Evolutionary conservation across 2,797 vertebrate genomes (phyloP).

Genomic region (Nannoperca australis): DNA sequence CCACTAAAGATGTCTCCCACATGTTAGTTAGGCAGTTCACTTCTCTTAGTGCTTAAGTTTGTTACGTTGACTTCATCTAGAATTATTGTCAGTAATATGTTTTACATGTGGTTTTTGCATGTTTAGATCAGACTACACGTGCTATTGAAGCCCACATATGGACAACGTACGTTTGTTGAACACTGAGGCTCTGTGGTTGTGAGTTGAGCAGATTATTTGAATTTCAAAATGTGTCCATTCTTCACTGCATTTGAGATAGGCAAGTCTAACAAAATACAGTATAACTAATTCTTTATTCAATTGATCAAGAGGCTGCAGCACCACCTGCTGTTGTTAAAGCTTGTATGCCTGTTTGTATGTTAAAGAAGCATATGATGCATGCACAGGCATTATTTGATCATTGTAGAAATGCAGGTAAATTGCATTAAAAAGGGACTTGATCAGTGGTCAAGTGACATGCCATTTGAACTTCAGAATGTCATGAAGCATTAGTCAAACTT

Average conservation of each 20-base stretch:
- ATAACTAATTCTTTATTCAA: background rate
- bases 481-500: background rate
- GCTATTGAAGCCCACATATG: background rate
- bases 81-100: too few relatives aligned
- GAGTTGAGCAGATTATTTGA: background rate
- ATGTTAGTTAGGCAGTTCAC: too few relatives aligned
- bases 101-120: too few relatives aligned
- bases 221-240: conserved; percentile 2
- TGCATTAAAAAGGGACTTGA: background rate
- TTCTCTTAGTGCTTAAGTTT: too few relatives aligned
- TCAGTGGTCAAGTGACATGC: conserved; percentile 13
- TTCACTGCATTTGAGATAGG: background rate
- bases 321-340: too few relatives aligned
- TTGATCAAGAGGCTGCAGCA: background rate
- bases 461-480: background rate
- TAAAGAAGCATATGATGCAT: conserved; percentile 5
- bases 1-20: too few relatives aligned
- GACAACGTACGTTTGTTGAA: background rate
- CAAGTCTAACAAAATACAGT: conserved; percentile 2
- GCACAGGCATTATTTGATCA: background rate
- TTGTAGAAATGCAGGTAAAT: background rate
- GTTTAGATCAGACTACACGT: background rate
- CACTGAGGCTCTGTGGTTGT: conserved; percentile 14
- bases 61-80: too few relatives aligned
- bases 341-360: too few relatives aligned